Evolutionary conservation across 2,113 vertebrate genomes (phyloP).

Genomic region (Suricata suricatta): DNA sequence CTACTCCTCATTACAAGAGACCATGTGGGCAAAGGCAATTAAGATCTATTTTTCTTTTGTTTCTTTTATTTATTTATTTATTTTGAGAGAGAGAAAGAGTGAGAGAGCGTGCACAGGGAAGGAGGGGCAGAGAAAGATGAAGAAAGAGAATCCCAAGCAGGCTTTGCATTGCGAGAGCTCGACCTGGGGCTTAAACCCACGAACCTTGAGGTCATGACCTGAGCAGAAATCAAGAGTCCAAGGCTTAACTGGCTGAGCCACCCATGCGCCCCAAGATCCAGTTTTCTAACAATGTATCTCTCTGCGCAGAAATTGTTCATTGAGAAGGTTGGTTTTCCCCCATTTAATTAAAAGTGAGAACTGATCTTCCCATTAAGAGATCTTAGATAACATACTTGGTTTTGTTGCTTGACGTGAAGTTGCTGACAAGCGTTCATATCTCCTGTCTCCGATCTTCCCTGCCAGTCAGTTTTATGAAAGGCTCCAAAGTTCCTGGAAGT

Average conservation of each 20-base stretch:
- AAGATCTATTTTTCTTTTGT: background rate
- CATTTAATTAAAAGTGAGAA: conserved; percentile 61
- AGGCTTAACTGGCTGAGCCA: too few relatives aligned
- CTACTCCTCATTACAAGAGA: background rate
- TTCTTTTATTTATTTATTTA: too few relatives aligned
- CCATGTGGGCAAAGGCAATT: background rate
- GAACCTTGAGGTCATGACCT: too few relatives aligned
- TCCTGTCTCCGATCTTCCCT: background rate
- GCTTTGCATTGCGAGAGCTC: too few relatives aligned
- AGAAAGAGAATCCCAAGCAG: too few relatives aligned
- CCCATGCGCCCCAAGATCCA: too few relatives aligned
- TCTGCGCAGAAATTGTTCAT: background rate
- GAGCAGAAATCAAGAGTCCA: too few relatives aligned
- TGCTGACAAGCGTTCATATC: conserved; percentile 32
- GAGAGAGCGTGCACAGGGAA: too few relatives aligned
- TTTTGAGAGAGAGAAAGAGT: too few relatives aligned
- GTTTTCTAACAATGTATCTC: background rate
- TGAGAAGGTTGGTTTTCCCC: background rate
- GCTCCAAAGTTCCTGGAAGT: conserved; percentile 27
- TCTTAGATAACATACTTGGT: background rate
- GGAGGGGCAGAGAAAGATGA: too few relatives aligned
- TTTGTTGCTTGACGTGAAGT: background rate
- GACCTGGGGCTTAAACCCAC: too few relatives aligned
- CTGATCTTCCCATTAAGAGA: conserved; percentile 42
- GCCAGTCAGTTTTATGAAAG: conserved; percentile 57